Base-by-base conservation (phyloP, 2,797 vertebrate genomes). In the Anguilla megastoma region DNA sequence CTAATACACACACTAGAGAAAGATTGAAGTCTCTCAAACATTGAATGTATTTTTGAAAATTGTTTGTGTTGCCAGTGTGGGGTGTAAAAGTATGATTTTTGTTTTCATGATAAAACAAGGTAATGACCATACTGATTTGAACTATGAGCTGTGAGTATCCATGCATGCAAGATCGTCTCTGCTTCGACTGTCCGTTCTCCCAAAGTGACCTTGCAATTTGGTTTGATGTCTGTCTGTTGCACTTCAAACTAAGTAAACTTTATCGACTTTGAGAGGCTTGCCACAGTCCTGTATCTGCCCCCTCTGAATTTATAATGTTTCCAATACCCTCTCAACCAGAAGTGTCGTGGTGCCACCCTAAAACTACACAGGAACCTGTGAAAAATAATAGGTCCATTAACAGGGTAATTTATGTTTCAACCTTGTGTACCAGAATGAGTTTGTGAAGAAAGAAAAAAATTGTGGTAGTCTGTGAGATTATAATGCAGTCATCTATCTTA, bases 381-480 rank as follows among this genome's bases (percentile, higher is more conserved):
- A 41, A 87, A 69, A 84, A 84, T 63, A 87, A 92, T 89, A 50
- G 87, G 83, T 90, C 87, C 91, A 87, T 92, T 93, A 88, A 69
- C 63, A 27, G 27, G 8, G 92, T 92, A 92, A 91, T 94, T 95
- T 95, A 94, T 95, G 94, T 95, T 95, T 92, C 91, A 95, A 93
- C 92, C 94, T 92, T 96, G 94, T 96, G 95, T 96, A 95, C 92
- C 92, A 95, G 93, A 94, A 94, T 69, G 91, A 94, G 91, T 92
- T 92, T 93, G 93, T 94, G 90, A 92, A 93, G 24, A 95, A 93
- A 94, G 95, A 94, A 97, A 96, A 96, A 96, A 96, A 96, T 93
- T 94, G 95, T 96, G 95, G 92, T 95, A 95, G 90, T 91, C 91
- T 94, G 94, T 96, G 95, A 90, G 89, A 93, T 87, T 45, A 80